Evolutionary conservation across 2,113 vertebrate species (phyloP).

Genomic region (Xyrauchen texanus): DNA sequence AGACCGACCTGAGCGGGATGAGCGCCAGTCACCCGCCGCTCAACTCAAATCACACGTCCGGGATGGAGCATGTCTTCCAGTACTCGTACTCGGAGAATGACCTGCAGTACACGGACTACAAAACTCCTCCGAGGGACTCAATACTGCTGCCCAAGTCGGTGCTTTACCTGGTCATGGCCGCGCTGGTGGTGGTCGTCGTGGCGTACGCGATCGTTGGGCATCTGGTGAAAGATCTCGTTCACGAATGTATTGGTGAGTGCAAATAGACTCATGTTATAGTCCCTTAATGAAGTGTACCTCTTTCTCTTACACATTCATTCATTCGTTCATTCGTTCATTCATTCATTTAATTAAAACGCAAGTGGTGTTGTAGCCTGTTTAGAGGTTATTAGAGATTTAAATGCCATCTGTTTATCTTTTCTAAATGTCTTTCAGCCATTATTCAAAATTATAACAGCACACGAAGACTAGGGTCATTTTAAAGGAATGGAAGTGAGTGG

Average conservation of each 20-base stretch:
- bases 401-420: too few species aligned
- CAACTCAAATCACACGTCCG: conserved; percentile 81
- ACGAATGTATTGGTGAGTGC: conserved; percentile 85
- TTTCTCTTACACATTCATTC: too few species aligned
- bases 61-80: conserved; percentile 81
- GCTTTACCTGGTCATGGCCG: conserved; percentile 89
- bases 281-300: too few species aligned
- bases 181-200: conserved; percentile 86
- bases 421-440: too few species aligned
- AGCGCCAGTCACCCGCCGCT: conserved; percentile 78
- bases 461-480: too few species aligned
- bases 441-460: too few species aligned
- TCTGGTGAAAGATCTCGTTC: conserved; percentile 86
- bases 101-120: conserved; percentile 82
- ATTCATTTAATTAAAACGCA: too few species aligned
- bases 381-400: too few species aligned
- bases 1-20: conserved; percentile 75
- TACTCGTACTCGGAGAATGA: conserved; percentile 81
- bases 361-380: too few species aligned
- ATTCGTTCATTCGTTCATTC: too few species aligned
- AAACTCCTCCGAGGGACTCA: conserved; percentile 76
- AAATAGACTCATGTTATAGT: too few species aligned
- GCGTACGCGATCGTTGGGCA: conserved; percentile 86
- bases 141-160: conserved; percentile 86
- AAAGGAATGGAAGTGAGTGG: too few species aligned